Conservation (phyloP, 2,797 vertebrate genomes). For the Triplophysa yarkandensis region DNA sequence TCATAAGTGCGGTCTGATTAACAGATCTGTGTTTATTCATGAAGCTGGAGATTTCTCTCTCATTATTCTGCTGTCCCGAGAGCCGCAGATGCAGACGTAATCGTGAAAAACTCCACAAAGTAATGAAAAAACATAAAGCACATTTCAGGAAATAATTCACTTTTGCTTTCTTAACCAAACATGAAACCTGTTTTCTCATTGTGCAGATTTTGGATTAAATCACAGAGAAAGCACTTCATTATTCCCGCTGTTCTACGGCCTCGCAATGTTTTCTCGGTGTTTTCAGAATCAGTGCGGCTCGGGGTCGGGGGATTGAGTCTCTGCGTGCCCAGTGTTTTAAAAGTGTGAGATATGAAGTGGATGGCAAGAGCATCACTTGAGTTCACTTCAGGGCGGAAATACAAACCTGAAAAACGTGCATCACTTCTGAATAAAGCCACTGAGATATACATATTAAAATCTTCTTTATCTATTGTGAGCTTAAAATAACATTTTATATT, state of each 20-base stretch:
- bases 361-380: too few species aligned
- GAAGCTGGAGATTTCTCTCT: slow-evolving; percentile 59
- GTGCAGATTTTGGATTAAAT: slow-evolving; percentile 33
- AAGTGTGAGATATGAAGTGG: neutral
- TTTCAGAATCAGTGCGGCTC: neutral
- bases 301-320: slow-evolving; percentile 4
- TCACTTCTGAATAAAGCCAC: neutral
- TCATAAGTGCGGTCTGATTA: slow-evolving; percentile 68
- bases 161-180: slow-evolving; percentile 2
- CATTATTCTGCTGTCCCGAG: slow-evolving; percentile 60
- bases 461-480: neutral
- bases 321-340: slow-evolving; percentile 12
- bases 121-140: slow-evolving; percentile 55
- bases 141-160: slow-evolving; percentile 55
- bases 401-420: neutral
- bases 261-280: neutral
- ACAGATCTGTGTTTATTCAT: slow-evolving; percentile 61
- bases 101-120: slow-evolving; percentile 59
- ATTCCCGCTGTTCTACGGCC: neutral
- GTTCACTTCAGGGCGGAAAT: neutral
- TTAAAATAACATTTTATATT: neutral
- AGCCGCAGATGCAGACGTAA: slow-evolving; percentile 54
- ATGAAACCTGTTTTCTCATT: neutral
- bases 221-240: slow-evolving; percentile 16
- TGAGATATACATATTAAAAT: neutral